Evolutionary conservation across 2,888 invertebrate genomes (phyloP).

Genomic region (Isotomurus palustris): DNA sequence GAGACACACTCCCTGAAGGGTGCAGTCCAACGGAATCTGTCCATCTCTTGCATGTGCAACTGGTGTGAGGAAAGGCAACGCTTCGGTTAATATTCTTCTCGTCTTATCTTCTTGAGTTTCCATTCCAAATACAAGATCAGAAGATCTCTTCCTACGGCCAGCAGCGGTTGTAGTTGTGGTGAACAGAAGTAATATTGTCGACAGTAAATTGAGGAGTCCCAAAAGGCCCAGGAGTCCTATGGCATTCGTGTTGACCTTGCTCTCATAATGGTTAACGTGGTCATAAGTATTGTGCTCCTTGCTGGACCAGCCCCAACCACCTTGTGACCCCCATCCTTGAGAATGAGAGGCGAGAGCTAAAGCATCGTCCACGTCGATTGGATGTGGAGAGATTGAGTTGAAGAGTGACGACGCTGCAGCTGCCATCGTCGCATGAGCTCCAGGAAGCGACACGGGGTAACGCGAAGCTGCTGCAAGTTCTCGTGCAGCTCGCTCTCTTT

Average conservation of each 20-base stretch:
- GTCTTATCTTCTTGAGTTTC: conserved; percentile 13
- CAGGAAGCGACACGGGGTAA: not conserved
- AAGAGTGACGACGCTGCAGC: not conserved
- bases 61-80: conserved; percentile 28
- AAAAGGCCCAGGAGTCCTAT: conserved; percentile 36
- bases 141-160: conserved; percentile 10
- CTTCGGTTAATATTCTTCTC: conserved; percentile 20
- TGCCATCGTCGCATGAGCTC: conserved; percentile 5
- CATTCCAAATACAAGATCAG: not conserved
- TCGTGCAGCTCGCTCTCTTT: conserved; percentile 12
- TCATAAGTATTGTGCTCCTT: conserved; percentile 1
- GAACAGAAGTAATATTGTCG: conserved; percentile 24
- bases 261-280: not conserved
- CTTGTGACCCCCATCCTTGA: conserved; percentile 6
- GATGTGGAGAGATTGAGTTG: not conserved
- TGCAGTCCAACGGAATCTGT: conserved; percentile 28
- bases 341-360: not conserved
- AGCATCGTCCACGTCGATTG: conserved; percentile 11
- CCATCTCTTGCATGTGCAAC: conserved; percentile 34
- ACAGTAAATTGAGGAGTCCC: conserved; percentile 28
- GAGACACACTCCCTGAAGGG: conserved; percentile 30
- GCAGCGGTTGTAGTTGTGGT: conserved; percentile 30
- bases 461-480: too few relatives aligned
- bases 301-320: conserved; percentile 6
- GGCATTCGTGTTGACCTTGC: conserved; percentile 32